Evolutionary conservation across 2,113 vertebrate genomes (phyloP).

Genomic region (Tetrao urogallus): DNA sequence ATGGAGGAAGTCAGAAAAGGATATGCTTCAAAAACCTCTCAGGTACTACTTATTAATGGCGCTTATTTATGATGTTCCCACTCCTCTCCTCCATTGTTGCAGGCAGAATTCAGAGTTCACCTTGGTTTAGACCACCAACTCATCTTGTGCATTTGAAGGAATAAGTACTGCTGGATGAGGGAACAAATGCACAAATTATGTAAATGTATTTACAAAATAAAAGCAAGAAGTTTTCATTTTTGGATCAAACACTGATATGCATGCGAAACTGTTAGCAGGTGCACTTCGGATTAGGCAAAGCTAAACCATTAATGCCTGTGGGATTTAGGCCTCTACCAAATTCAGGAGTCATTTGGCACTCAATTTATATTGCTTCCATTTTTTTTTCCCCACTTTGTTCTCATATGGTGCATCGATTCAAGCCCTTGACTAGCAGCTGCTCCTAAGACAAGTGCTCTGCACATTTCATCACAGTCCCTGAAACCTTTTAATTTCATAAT

Average conservation of each 20-base stretch:
- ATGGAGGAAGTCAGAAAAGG: slow-evolving; percentile 31
- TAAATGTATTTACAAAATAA: neutral
- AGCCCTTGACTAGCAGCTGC: neutral
- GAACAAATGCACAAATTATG: neutral
- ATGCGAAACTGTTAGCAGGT: neutral
- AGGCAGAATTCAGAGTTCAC: neutral
- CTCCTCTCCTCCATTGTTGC: neutral
- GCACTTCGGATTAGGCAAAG: neutral
- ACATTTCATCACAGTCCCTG: neutral
- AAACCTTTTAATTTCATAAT: neutral
- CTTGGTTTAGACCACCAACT: neutral
- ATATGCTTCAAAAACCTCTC: slow-evolving; percentile 13
- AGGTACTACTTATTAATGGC: neutral
- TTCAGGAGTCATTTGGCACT: neutral
- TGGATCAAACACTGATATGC: neutral
- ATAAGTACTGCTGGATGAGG: neutral
- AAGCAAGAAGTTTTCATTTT: neutral
- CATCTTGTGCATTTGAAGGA: neutral
- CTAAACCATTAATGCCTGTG: neutral
- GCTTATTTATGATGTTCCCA: neutral
- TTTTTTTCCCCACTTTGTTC: neutral
- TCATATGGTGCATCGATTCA: neutral
- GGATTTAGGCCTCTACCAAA: neutral
- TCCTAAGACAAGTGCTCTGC: neutral
- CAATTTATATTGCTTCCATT: neutral